These are phyloP conservation scores for Sphenopsis melanotis DNA, from an alignment of 2,797 vertebrate species.

Conservation along the genomic window DNA sequence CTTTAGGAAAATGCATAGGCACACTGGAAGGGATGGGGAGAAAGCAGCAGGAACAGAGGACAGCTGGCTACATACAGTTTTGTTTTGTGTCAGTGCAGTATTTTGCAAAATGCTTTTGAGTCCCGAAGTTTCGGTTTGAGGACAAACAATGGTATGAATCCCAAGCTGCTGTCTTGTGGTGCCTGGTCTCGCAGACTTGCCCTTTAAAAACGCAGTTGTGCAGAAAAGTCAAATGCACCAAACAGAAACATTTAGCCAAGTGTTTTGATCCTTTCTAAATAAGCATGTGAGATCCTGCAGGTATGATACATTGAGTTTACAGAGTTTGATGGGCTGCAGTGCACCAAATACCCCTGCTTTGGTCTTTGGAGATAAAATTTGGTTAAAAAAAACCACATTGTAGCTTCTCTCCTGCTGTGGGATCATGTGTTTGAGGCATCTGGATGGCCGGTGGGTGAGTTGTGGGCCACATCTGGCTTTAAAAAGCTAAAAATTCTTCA, in stretches of 20 bases:
- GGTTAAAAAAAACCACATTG: rapidly evolving
- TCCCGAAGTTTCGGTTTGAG: neutral
- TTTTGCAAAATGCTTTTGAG: neutral
- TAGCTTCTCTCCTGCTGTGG: neutral
- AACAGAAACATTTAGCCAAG: neutral
- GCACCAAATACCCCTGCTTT: neutral
- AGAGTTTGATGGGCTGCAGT: neutral
- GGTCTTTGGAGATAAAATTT: neutral
- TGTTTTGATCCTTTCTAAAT: neutral
- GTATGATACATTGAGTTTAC: neutral
- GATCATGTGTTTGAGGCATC: neutral
- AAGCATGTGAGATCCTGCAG: neutral
- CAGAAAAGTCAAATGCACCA: neutral
- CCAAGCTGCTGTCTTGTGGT: neutral
- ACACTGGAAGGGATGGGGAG: neutral
- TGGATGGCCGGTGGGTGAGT: neutral
- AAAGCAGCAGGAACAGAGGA: neutral
- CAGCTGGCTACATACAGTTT: neutral
- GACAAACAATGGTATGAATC: neutral
- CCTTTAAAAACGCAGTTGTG: neutral
- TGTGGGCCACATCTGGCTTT: neutral
- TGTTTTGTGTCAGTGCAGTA: neutral
- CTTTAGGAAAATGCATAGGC: neutral
- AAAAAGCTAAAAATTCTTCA: neutral
- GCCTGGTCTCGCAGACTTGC: neutral